A percentile compares a stretch with the other conserved stretches of the same genome.
phyloP scores from a whole-genome alignment of 2,888 invertebrate genomes.

The Crematogaster levior region DNA sequence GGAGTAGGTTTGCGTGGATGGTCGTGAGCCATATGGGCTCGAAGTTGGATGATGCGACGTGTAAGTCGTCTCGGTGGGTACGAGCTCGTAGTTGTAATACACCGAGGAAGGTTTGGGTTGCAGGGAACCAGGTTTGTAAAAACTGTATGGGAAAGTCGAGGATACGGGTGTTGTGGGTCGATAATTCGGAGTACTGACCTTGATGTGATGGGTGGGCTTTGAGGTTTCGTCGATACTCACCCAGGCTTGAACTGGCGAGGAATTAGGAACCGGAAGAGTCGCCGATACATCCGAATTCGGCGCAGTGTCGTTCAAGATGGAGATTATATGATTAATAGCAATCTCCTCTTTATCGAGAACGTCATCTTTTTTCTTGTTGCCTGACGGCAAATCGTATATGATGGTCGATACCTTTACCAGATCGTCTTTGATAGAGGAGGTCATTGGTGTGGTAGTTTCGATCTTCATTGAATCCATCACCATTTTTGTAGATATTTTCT shows the following conservation, averaged over 20 bases:
- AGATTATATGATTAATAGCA: constrained; percentile 86
- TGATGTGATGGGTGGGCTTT: constrained; percentile 76
- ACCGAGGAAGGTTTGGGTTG: constrained; percentile 72
- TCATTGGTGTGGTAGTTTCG: constrained; percentile 79
- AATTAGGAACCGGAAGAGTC: constrained; percentile 71
- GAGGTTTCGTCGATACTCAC: constrained; percentile 81
- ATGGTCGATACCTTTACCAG: constrained; percentile 85
- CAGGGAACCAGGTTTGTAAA: constrained; percentile 74
- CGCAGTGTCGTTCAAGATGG: constrained; percentile 84
- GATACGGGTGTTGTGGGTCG: constrained; percentile 67
- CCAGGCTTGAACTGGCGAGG: constrained; percentile 81
- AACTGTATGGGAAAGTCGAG: constrained; percentile 79
- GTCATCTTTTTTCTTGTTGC: constrained; percentile 82
- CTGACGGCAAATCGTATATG: constrained; percentile 78
- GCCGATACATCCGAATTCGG: constrained; percentile 74
- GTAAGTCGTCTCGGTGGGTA: constrained; percentile 60
- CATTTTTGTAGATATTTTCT: constrained; percentile 67
- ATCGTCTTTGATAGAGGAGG: constrained; percentile 72
- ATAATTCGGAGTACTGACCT: constrained; percentile 70
- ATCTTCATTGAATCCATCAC: constrained; percentile 39
- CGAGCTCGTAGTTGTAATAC: constrained; percentile 81
- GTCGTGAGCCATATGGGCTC: constrained; percentile 63
- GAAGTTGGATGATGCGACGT: constrained; percentile 59
- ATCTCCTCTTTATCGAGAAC: constrained; percentile 82
- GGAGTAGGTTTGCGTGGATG: constrained; percentile 77